phyloP scores from a whole-genome alignment of 2,888 invertebrate genomes.

The Fragum whitleyi region DNA sequence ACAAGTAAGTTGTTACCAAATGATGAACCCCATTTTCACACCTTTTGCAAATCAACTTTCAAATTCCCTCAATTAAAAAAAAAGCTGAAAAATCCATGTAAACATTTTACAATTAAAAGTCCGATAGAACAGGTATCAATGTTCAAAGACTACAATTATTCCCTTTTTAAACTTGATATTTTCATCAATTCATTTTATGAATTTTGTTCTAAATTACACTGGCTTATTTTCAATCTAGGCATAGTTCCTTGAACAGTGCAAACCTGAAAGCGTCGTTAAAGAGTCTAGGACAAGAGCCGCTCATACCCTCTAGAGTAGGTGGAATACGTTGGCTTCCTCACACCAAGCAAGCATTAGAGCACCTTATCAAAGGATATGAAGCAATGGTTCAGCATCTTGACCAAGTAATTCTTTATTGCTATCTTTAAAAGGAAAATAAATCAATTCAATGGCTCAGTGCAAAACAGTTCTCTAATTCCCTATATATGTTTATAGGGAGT shows the following conservation, averaged over 20 bases:
- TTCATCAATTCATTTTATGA: neutral
- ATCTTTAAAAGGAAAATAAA: too few relatives aligned
- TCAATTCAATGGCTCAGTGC: too few relatives aligned
- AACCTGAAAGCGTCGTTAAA: slow-evolving; percentile 32
- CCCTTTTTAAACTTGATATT: neutral
- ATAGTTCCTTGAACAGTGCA: slow-evolving; percentile 45
- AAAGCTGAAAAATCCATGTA: too few relatives aligned
- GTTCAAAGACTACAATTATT: neutral
- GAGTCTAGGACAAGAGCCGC: neutral
- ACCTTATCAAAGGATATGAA: slow-evolving; percentile 19
- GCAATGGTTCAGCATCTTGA: slow-evolving; percentile 49
- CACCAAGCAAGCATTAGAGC: slow-evolving; percentile 25
- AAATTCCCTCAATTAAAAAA: too few relatives aligned
- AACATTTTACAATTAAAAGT: too few relatives aligned
- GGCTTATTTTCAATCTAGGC: slow-evolving; percentile 16
- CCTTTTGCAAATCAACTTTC: too few relatives aligned
- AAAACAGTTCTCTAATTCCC: too few relatives aligned
- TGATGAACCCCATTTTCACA: too few relatives aligned
- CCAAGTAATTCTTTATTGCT: slow-evolving; percentile 27
- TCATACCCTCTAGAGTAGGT: slow-evolving; percentile 42
- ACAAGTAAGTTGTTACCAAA: slow-evolving; percentile 53
- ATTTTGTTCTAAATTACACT: too few relatives aligned
- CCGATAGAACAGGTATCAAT: too few relatives aligned
- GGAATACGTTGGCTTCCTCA: slow-evolving; percentile 49
- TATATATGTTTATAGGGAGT: too few relatives aligned